Evolutionary conservation across 2,113 vertebrate genomes (phyloP).

Genomic region (Serilophus lunatus): DNA sequence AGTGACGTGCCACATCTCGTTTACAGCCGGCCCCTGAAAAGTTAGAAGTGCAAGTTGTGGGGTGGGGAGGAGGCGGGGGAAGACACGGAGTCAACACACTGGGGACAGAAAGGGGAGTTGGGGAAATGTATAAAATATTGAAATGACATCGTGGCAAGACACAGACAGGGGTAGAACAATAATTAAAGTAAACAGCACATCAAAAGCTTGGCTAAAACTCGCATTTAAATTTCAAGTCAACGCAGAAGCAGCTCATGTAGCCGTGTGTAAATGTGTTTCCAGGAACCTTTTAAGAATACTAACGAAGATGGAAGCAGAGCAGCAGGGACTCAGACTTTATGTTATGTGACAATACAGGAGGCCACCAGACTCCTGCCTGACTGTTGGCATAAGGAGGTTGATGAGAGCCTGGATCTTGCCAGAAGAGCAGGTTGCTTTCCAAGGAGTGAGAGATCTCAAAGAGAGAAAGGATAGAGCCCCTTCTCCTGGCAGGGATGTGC

Average conservation of each 20-base stretch:
- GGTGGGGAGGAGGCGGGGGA: not conserved
- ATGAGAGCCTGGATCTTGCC: constrained; percentile 11
- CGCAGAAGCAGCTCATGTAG: constrained; percentile 60
- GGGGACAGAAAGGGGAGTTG: not conserved
- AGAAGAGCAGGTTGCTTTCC: not conserved
- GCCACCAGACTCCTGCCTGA: constrained; percentile 24
- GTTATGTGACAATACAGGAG: constrained; percentile 60
- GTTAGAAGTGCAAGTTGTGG: constrained; percentile 52
- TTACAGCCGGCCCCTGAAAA: constrained; percentile 55
- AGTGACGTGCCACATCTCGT: constrained; percentile 58
- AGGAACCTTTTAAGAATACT: constrained; percentile 77
- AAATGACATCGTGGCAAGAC: constrained; percentile 64
- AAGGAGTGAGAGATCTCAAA: not conserved
- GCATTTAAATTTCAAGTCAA: constrained; percentile 72
- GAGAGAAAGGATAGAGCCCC: not conserved
- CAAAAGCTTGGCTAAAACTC: constrained; percentile 69
- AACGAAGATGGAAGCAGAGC: constrained; percentile 68
- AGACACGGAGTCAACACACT: not conserved
- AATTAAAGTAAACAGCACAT: constrained; percentile 78
- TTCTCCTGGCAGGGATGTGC: not conserved
- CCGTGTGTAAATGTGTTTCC: constrained; percentile 70
- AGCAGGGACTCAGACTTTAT: constrained; percentile 60
- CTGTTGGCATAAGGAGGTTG: constrained; percentile 15
- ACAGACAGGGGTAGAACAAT: constrained; percentile 61
- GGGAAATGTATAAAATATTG: constrained; percentile 69